phyloP scores from a whole-genome alignment of 2,888 invertebrate species.

The Cosmia pyralina region DNA sequence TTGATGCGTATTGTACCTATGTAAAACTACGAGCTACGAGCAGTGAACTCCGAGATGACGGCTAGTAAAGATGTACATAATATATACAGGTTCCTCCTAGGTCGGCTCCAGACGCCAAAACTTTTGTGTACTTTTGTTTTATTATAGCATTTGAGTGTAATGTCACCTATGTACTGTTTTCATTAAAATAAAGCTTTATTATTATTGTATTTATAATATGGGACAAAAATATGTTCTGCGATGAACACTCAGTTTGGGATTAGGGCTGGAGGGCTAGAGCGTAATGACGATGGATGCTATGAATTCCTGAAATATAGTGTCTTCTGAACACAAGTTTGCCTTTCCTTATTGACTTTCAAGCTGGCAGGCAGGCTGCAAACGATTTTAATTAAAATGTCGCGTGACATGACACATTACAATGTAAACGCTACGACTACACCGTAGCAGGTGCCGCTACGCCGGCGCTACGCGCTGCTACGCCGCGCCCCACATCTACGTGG shows the following conservation, averaged over 20 bases:
- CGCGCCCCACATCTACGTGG: slow-evolving; percentile 6
- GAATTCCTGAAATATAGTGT: neutral
- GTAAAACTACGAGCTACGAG: neutral
- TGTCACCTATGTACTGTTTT: too few relatives aligned
- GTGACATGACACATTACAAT: neutral
- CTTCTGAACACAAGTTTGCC: neutral
- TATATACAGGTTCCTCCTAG: too few relatives aligned
- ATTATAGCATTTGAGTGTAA: too few relatives aligned
- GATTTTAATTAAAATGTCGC: neutral
- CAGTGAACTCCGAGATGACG: neutral
- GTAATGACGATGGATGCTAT: neutral
- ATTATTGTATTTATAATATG: too few relatives aligned
- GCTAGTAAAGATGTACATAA: too few relatives aligned
- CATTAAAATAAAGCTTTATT: too few relatives aligned
- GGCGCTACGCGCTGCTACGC: slow-evolving; percentile 27
- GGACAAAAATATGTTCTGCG: neutral
- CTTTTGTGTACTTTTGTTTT: too few relatives aligned
- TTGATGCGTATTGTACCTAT: too few relatives aligned
- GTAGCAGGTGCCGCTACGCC: slow-evolving; percentile 33
- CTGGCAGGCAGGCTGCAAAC: neutral
- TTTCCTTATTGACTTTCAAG: neutral
- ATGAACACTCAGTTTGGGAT: neutral
- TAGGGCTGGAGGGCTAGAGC: too few relatives aligned
- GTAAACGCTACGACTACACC: slow-evolving; percentile 17
- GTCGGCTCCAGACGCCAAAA: too few relatives aligned